Conservation (phyloP, 2,113 vertebrate genomes). For the Cynocephalus volans region DNA sequence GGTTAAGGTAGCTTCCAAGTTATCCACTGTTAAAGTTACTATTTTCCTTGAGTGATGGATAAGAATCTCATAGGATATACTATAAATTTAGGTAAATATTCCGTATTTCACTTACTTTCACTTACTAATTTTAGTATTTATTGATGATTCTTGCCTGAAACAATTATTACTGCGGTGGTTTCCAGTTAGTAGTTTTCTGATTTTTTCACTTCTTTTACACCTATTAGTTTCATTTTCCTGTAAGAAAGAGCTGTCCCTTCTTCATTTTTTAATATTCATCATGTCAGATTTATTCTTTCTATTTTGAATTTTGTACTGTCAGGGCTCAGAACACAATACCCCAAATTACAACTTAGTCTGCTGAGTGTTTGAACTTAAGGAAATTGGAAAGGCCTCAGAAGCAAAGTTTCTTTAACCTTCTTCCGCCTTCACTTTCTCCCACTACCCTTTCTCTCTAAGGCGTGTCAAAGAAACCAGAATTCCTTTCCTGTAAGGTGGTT, state of each 20-base stretch:
- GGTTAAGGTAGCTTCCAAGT: neutral
- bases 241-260: neutral
- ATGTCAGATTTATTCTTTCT: neutral
- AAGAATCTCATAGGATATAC: neutral
- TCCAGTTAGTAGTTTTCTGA: neutral
- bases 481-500: neutral
- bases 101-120: neutral
- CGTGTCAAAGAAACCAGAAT: neutral
- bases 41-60: conserved; percentile 6
- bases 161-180: neutral
- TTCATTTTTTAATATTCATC: neutral
- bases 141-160: neutral
- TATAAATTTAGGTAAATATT: conserved; percentile 20
- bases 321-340: neutral
- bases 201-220: neutral
- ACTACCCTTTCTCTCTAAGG: neutral
- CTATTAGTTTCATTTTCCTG: neutral
- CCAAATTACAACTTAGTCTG: neutral
- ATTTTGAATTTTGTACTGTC: neutral
- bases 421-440: neutral
- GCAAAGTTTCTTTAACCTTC: neutral
- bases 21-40: neutral
- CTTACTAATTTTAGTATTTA: neutral
- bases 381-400: neutral
- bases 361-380: neutral